Evolutionary conservation across 2,113 vertebrate species (phyloP).

Genomic region (Seriola rivoliana): DNA sequence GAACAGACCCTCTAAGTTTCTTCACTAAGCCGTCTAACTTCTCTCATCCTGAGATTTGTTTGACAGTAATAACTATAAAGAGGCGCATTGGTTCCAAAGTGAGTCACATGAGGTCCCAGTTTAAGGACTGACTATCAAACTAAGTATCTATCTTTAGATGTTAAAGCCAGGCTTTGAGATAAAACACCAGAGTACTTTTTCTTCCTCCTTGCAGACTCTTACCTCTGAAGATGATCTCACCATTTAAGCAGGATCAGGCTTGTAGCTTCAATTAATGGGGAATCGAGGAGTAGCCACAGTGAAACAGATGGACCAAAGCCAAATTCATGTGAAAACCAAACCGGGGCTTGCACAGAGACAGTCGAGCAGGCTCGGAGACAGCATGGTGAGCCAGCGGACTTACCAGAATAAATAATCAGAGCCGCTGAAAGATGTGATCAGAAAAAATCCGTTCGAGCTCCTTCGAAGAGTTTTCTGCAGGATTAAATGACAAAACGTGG

Average conservation of each 20-base stretch:
- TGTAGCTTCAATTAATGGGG: slow-evolving; percentile 27
- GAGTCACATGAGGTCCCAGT: neutral
- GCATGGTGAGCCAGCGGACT: slow-evolving; percentile 56
- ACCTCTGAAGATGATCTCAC: slow-evolving; percentile 18
- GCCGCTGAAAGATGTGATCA: slow-evolving; percentile 69
- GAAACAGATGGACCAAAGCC: slow-evolving; percentile 26
- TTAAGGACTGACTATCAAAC: slow-evolving; percentile 2
- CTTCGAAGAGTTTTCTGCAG: slow-evolving; percentile 52
- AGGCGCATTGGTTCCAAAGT: neutral
- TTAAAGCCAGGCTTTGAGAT: slow-evolving; percentile 15
- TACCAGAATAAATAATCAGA: slow-evolving; percentile 77
- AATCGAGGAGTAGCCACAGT: slow-evolving; percentile 23
- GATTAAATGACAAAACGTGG: slow-evolving; percentile 59
- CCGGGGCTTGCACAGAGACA: slow-evolving; percentile 19
- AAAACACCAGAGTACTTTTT: neutral
- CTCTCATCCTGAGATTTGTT: neutral
- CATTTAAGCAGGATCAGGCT: slow-evolving; percentile 18
- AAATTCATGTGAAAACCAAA: slow-evolving; percentile 47
- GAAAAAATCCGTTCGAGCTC: slow-evolving; percentile 67
- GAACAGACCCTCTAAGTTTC: neutral
- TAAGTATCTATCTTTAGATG: slow-evolving; percentile 21
- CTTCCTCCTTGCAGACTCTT: neutral
- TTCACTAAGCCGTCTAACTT: neutral
- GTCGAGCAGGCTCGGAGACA: slow-evolving; percentile 43
- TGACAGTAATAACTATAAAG: neutral